Conservation (phyloP, 2,797 vertebrate genomes). For the Morelia viridis region DNA sequence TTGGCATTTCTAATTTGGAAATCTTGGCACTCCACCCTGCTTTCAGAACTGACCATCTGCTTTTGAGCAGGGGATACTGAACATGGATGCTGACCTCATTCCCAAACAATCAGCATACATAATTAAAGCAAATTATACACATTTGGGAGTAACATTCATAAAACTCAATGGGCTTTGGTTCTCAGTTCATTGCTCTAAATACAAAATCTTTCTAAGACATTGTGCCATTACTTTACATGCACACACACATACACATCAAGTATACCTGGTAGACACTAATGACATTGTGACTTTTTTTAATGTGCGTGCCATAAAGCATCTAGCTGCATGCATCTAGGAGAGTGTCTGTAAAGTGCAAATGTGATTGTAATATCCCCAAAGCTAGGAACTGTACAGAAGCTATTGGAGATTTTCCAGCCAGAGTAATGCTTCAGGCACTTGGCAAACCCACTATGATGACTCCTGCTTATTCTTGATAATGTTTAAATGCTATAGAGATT, state of each 20-base stretch:
- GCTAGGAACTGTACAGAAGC: slow-evolving; percentile 15
- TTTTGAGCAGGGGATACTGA: neutral
- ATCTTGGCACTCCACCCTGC: neutral
- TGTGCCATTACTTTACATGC: neutral
- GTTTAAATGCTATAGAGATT: neutral
- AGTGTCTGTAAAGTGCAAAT: neutral
- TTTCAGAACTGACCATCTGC: neutral
- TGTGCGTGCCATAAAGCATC: neutral
- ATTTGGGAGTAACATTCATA: neutral
- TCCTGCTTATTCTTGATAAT: neutral
- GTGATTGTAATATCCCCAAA: neutral
- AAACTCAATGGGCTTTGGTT: neutral
- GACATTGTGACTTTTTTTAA: neutral
- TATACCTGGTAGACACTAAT: neutral
- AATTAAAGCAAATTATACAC: neutral
- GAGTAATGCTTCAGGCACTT: neutral
- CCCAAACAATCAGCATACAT: neutral
- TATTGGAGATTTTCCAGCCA: neutral
- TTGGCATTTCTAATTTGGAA: too few relatives aligned
- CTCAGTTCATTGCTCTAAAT: neutral
- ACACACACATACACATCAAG: too few relatives aligned
- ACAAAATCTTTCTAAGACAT: neutral
- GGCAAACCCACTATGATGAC: neutral
- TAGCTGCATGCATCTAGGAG: neutral
- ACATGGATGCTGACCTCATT: neutral